Conservation (phyloP, 2,797 vertebrate genomes). For the Carduelis carduelis region DNA sequence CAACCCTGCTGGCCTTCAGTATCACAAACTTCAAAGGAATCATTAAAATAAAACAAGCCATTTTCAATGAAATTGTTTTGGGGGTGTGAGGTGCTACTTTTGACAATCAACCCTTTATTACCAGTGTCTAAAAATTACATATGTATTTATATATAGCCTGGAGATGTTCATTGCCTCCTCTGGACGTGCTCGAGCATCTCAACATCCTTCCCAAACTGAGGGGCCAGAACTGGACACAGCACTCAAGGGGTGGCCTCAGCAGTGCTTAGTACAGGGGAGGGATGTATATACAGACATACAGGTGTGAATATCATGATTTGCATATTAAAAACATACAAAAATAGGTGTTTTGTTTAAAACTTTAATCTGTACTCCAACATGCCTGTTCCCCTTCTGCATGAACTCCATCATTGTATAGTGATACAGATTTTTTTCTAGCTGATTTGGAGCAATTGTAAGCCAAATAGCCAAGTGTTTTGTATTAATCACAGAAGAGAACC, state of each 20-base stretch:
- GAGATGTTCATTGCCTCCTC: not conserved
- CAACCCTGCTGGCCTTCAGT: not conserved
- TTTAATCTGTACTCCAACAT: not conserved
- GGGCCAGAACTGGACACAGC: not conserved
- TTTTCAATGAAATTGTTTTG: not conserved
- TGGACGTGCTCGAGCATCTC: accelerated
- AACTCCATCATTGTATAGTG: not conserved
- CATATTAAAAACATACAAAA: not conserved
- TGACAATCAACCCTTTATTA: not conserved
- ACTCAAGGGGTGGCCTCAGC: not conserved
- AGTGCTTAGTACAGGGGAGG: not conserved
- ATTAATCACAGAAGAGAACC: not conserved
- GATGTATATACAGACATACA: not conserved
- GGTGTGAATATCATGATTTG: not conserved
- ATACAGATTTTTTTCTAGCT: not conserved
- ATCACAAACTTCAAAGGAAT: not conserved
- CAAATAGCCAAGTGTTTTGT: not conserved
- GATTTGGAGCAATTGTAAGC: not conserved
- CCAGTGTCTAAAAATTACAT: not conserved
- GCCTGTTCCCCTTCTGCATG: not conserved
- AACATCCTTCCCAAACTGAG: not conserved
- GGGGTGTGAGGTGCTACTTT: not conserved
- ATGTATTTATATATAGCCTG: not conserved
- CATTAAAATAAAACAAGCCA: not conserved
- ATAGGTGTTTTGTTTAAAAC: not conserved